Evolutionary conservation across 2,113 vertebrate species (phyloP).

Genomic region (Ursus arctos): DNA sequence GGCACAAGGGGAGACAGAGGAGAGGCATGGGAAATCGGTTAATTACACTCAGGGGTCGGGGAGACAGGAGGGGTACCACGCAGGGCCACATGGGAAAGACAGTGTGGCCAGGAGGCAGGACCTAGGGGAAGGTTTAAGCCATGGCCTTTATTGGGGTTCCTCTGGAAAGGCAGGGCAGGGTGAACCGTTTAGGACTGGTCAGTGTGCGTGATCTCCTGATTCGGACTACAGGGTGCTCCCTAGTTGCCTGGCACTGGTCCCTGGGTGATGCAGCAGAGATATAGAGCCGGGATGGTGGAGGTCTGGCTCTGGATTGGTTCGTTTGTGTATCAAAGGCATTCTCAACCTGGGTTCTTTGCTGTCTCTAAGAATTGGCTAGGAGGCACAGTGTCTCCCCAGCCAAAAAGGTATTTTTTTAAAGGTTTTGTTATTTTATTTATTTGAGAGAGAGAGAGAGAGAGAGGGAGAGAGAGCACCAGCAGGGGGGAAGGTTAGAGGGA

Average conservation of each 20-base stretch:
- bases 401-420: not conserved
- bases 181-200: not conserved
- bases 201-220: not conserved
- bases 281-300: not conserved
- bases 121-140: not conserved
- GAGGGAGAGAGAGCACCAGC: no score
- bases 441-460: no score
- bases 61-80: not conserved
- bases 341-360: not conserved
- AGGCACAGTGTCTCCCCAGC: not conserved
- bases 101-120: not conserved
- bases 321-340: not conserved
- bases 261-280: not conserved
- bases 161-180: not conserved
- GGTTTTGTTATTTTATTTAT: no score
- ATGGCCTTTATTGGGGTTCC: not conserved
- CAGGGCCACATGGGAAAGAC: not conserved
- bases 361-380: not conserved
- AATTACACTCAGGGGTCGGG: not conserved
- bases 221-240: not conserved
- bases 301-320: not conserved
- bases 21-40: not conserved
- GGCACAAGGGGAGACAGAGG: not conserved
- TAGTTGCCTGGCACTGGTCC: not conserved
- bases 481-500: no score